phyloP scores from a whole-genome alignment of 2,113 vertebrate genomes.

The Rissa tridactyla region DNA sequence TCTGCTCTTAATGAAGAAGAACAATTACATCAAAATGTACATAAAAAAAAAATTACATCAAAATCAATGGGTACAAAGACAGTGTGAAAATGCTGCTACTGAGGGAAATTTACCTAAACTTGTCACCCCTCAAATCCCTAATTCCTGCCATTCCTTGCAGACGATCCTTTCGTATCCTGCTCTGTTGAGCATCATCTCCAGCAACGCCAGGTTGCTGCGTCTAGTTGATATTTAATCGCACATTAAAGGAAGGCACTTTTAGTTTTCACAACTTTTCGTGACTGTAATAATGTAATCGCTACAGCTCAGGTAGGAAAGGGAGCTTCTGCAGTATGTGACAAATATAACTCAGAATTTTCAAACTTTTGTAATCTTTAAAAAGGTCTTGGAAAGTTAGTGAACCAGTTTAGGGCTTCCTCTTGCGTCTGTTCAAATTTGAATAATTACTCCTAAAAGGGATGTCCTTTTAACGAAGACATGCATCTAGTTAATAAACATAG shows the following conservation, averaged over 20 bases:
- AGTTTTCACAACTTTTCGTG: neutral
- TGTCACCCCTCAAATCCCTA: neutral
- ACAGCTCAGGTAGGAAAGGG: neutral
- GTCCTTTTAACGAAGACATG: neutral
- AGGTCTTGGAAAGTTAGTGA: slow-evolving; percentile 7
- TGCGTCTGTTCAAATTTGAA: neutral
- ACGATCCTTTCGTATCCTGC: neutral
- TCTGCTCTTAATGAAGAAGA: neutral
- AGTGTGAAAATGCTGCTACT: neutral
- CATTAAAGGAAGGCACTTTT: neutral
- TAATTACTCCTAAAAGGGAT: neutral
- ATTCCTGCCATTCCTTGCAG: neutral
- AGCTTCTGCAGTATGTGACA: neutral
- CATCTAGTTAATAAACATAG: neutral
- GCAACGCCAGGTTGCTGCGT: rapidly evolving
- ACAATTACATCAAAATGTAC: neutral
- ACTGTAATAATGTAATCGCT: neutral
- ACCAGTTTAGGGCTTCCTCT: slow-evolving; percentile 9
- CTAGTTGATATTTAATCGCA: neutral
- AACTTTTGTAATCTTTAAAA: neutral
- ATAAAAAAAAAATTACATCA: neutral
- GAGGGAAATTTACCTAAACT: neutral
- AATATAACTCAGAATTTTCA: slow-evolving; percentile 2
- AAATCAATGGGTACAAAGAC: neutral
- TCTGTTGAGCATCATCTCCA: neutral